phyloP scores from a whole-genome alignment of 2,797 vertebrate species.

The Sciurus vulgaris region DNA sequence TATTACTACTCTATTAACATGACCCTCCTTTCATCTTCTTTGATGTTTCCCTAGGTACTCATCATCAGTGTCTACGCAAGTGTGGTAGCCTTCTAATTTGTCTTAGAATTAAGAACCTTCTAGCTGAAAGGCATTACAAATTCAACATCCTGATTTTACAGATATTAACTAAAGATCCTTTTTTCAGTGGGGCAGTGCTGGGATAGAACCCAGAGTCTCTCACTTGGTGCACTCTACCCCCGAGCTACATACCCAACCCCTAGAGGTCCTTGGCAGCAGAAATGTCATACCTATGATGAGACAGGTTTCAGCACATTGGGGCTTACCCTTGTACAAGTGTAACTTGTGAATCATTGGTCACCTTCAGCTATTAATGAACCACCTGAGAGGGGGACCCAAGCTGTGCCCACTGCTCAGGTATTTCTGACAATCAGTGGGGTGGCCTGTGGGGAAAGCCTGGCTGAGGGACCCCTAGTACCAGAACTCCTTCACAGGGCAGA shows the following conservation, averaged over 20 bases:
- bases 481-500: neutral
- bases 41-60: neutral
- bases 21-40: neutral
- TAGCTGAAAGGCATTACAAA: neutral
- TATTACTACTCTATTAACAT: neutral
- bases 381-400: neutral
- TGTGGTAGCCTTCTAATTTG: neutral
- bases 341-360: neutral
- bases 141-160: neutral
- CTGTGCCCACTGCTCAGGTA: neutral
- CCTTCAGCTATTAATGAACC: neutral
- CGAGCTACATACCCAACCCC: too few species aligned
- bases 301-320: neutral
- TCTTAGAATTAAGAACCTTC: constrained; percentile 28
- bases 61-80: neutral
- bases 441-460: neutral
- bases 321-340: neutral
- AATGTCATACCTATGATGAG: neutral
- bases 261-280: neutral
- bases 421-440: neutral
- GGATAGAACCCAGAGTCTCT: too few species aligned
- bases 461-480: neutral
- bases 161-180: neutral
- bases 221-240: too few species aligned
- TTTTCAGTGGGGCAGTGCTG: too few species aligned